Conservation (phyloP, 1,140 invertebrate species). For the Drosophila paulistorum region DNA sequence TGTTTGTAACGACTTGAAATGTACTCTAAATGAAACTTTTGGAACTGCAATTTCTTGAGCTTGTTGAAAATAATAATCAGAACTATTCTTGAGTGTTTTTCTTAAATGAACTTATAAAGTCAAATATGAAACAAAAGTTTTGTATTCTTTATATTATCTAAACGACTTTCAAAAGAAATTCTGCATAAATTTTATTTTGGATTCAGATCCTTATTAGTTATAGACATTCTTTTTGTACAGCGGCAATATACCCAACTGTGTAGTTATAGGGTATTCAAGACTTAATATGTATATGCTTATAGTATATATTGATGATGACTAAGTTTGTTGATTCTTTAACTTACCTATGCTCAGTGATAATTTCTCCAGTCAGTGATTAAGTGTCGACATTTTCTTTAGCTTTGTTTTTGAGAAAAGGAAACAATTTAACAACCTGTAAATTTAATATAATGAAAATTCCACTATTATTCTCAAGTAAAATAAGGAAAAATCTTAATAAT, state of each 20-base stretch:
- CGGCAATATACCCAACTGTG: not conserved
- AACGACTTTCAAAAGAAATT: no score
- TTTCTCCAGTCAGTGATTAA: conserved; percentile 1
- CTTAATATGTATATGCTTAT: not conserved
- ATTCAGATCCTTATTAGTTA: no score
- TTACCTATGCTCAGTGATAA: not conserved
- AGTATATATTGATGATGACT: not conserved
- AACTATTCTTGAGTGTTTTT: no score
- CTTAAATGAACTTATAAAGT: no score
- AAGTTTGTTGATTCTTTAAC: not conserved
- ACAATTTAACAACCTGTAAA: conserved; percentile 4
- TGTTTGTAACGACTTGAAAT: not conserved
- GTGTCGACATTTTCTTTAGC: not conserved
- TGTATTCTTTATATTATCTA: no score
- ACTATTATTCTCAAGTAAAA: conserved; percentile 3
- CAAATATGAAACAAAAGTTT: no score
- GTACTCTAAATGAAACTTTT: not conserved
- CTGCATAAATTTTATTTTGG: no score
- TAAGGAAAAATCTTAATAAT: not conserved
- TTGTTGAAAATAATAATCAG: no score
- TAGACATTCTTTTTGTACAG: not conserved
- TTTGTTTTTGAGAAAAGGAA: not conserved
- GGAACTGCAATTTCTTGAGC: no score
- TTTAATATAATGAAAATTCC: not conserved
- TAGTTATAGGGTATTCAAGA: not conserved